A percentile compares a stretch with the other conserved stretches of the same genome.
These are phyloP conservation scores for Megaustenia siamemsis DNA, from an alignment of 2,888 invertebrate species.

Conservation along the genomic window DNA sequence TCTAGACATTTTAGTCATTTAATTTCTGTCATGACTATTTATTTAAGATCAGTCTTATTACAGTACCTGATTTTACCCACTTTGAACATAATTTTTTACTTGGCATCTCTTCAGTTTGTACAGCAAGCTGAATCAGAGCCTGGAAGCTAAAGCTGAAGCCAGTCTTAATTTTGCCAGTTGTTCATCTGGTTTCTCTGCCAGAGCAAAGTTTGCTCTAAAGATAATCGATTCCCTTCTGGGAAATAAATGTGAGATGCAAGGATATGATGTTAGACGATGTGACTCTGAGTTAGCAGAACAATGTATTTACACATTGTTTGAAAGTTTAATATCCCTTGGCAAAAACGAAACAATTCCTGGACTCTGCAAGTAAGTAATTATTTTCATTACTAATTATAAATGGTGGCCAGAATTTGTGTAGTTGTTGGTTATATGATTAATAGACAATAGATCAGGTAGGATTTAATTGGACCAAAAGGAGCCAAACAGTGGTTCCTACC, in stretches of 20 bases:
- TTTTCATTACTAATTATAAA: too few relatives aligned
- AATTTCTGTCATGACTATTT: too few relatives aligned
- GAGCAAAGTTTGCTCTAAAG: conserved; percentile 25
- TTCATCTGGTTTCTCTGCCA: conserved; percentile 28
- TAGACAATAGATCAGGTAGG: too few relatives aligned
- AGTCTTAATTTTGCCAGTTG: neutral
- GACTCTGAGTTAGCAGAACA: neutral
- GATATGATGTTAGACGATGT: conserved; percentile 17
- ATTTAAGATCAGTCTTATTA: too few relatives aligned
- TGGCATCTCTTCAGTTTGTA: conserved; percentile 17
- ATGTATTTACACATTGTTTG: conserved; percentile 15
- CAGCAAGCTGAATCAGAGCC: neutral
- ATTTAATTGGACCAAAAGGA: too few relatives aligned
- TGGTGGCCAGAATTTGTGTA: too few relatives aligned
- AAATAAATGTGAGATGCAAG: neutral
- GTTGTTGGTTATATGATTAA: too few relatives aligned
- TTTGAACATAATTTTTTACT: too few relatives aligned
- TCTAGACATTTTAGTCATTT: too few relatives aligned
- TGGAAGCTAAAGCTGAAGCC: neutral
- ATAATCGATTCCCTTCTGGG: neutral
- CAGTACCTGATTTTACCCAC: too few relatives aligned
- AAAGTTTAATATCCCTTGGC: conserved; percentile 18
- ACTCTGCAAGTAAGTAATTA: conserved; percentile 29
- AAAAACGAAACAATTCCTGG: conserved; percentile 32
- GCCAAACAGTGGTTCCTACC: too few relatives aligned